These are phyloP conservation scores for Neoascia interrupta DNA, from an alignment of 2,888 invertebrate species.

Conservation along the genomic window DNA sequence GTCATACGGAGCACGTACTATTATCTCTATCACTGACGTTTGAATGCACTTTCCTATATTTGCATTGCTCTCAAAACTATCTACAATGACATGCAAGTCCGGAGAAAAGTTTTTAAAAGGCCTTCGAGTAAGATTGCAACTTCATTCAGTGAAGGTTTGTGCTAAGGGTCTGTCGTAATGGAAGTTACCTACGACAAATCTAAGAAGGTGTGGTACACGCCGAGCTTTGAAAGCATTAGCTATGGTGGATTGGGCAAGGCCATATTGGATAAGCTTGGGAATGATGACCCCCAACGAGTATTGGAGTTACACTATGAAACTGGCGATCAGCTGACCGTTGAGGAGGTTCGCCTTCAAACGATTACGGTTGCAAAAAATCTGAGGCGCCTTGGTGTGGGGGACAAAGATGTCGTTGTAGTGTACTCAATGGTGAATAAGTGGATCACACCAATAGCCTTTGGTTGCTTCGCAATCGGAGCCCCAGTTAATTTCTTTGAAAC, in stretches of 20 bases:
- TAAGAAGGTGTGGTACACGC: slow-evolving; percentile 25
- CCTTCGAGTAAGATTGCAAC: no score
- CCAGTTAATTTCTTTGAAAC: slow-evolving; percentile 70
- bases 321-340: slow-evolving; percentile 30
- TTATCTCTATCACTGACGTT: no score
- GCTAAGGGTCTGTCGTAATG: no score
- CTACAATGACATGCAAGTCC: no score
- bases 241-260: slow-evolving; percentile 31
- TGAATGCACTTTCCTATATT: no score
- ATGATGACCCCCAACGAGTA: slow-evolving; percentile 35
- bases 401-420: slow-evolving; percentile 61
- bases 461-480: slow-evolving; percentile 56
- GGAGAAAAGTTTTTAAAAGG: no score
- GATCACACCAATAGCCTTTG: slow-evolving; percentile 64
- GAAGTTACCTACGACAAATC: neutral
- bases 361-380: slow-evolving; percentile 59
- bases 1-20: no score
- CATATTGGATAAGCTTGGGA: slow-evolving; percentile 25
- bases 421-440: slow-evolving; percentile 54
- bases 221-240: neutral
- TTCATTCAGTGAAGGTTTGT: no score
- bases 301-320: slow-evolving; percentile 68
- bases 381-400: slow-evolving; percentile 49
- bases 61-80: no score
- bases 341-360: slow-evolving; percentile 53